phyloP scores from a whole-genome alignment of 2,888 invertebrate species.

The Caradrina kadenii region DNA sequence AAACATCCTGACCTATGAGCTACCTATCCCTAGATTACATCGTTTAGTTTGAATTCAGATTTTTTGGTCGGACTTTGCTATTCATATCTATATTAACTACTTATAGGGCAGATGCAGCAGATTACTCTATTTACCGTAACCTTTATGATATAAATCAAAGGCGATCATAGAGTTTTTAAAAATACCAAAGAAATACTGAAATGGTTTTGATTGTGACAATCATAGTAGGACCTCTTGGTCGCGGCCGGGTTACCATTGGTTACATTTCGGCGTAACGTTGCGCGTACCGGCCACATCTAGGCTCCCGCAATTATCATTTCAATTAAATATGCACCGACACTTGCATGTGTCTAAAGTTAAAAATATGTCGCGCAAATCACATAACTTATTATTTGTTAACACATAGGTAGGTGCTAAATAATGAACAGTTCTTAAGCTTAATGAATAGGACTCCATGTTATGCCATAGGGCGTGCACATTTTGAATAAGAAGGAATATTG shows the following conservation, averaged over 20 bases:
- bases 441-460: too few species aligned
- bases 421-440: too few species aligned
- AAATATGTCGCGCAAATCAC: too few species aligned
- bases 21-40: not conserved
- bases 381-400: too few species aligned
- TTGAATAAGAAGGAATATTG: too few species aligned
- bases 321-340: too few species aligned
- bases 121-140: not conserved
- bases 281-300: constrained; percentile 3
- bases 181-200: not conserved
- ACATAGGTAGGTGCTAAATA: too few species aligned
- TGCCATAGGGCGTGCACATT: too few species aligned
- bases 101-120: not conserved
- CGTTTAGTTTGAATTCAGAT: not conserved
- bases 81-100: too few species aligned
- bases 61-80: not conserved
- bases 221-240: not conserved
- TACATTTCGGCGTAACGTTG: constrained; percentile 11
- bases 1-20: not conserved
- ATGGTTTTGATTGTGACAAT: constrained; percentile 4
- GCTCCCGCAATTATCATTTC: not conserved
- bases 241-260: constrained; percentile 2
- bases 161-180: not conserved
- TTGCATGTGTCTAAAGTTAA: too few species aligned
- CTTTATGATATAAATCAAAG: too few species aligned